These are phyloP conservation scores for Corythoichthys haematopterus DNA, from an alignment of 2,113 vertebrate genomes.

Conservation along the genomic window DNA sequence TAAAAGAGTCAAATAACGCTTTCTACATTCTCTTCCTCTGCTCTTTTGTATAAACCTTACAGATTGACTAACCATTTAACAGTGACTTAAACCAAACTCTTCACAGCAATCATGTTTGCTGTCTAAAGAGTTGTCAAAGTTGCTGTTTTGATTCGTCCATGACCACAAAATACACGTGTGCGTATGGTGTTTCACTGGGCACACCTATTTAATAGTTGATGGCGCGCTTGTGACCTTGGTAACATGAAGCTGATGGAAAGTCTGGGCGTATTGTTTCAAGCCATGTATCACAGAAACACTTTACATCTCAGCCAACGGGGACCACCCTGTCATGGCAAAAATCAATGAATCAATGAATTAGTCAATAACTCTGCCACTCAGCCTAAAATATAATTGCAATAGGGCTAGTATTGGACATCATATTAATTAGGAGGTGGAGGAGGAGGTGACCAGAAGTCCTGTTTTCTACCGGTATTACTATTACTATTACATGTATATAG, in stretches of 20 bases:
- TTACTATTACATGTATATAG: too few relatives aligned
- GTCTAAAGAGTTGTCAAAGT: not conserved
- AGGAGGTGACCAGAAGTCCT: not conserved
- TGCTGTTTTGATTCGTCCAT: conserved; percentile 36
- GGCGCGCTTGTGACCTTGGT: conserved; percentile 39
- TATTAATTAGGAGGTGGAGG: not conserved
- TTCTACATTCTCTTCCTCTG: too few relatives aligned
- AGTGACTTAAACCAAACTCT: too few relatives aligned
- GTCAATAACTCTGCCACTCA: not conserved
- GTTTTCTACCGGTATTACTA: not conserved
- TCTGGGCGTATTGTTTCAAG: conserved; percentile 40
- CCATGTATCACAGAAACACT: conserved; percentile 17
- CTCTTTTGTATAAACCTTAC: too few relatives aligned
- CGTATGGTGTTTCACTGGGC: conserved; percentile 26
- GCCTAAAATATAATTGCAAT: not conserved
- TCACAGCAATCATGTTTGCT: too few relatives aligned
- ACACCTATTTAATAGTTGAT: conserved; percentile 69
- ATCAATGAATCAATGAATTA: conserved; percentile 3
- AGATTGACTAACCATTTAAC: too few relatives aligned
- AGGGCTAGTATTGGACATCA: not conserved
- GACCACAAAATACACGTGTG: conserved; percentile 15
- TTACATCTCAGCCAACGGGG: conserved; percentile 18
- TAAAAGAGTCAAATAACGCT: too few relatives aligned
- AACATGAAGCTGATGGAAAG: conserved; percentile 62
- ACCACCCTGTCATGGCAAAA: not conserved